Percentiles rank a stretch among this genome's conserved stretches.
These are phyloP conservation scores for Helogale parvula DNA, from an alignment of 2,113 vertebrate genomes.

Conservation along the genomic window DNA sequence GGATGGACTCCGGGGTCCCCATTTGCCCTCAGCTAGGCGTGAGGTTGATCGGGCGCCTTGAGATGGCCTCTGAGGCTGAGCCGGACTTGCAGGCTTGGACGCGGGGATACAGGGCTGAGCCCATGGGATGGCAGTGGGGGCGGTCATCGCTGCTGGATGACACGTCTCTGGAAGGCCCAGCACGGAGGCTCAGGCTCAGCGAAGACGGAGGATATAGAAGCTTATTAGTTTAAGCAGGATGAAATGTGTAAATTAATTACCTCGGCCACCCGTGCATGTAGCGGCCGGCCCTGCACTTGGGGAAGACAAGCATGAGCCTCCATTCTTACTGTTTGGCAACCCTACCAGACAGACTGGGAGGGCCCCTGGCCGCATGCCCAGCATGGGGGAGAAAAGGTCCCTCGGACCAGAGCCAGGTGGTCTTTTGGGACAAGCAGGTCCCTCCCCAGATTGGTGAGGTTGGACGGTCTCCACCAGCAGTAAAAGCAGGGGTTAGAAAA, in stretches of 20 bases:
- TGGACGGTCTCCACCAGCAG: neutral
- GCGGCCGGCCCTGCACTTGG: neutral
- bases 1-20: too few species aligned
- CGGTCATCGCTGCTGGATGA: fast-evolving
- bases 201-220: slow-evolving; percentile 35
- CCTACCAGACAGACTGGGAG: neutral
- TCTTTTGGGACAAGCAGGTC: neutral
- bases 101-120: neutral
- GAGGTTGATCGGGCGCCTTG: neutral
- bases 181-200: neutral
- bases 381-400: fast-evolving
- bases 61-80: neutral
- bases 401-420: neutral
- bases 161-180: neutral
- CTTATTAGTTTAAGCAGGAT: slow-evolving; percentile 74
- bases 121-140: fast-evolving
- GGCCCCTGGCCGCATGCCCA: neutral
- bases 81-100: neutral
- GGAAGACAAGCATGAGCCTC: slow-evolving; percentile 21
- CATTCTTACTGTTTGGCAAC: neutral
- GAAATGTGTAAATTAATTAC: slow-evolving; percentile 79
- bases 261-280: slow-evolving; percentile 5
- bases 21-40: too few species aligned
- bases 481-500: neutral
- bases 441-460: neutral